Evolutionary conservation across 1,140 invertebrate species (phyloP), one percentile per base, ranked within the genome.

Genomic region (Drosophila fuyamai): DNA sequence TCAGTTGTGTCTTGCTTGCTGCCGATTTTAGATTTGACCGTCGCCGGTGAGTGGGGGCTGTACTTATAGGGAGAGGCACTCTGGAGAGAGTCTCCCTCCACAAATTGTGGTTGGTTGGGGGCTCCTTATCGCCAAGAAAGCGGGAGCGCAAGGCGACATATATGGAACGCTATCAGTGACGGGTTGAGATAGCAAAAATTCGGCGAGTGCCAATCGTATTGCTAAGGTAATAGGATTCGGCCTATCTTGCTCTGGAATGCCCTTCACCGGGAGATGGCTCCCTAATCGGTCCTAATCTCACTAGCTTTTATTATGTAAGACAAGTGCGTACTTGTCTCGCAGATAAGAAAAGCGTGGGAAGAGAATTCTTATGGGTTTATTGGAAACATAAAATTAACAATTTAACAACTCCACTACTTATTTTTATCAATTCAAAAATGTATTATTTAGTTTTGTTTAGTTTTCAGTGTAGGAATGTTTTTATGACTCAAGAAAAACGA

Each of bases 51-150:
- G 1, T 4, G 9, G 8, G 16, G 14, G 51, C 66, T 18, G 40
- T 78, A 89, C 65, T 89, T 89, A 89, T 89, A 84, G 77, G 50
- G 18, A 40, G 51, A 51, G 41, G 0, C 38, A 29, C 65, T 66
- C 65, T n/a, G 35, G 18, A 16, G 41, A 51, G 29, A 63, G 58
- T 12, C 9, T 10, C n/a, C 63, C 18, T 57, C 27, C 5, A 32
- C 14, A 36, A 53, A 7, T 36, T 36, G 50, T 53, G 14, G 14
- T 53, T 38, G 36, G 70, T 70, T 57, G 58, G 71, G 48, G 40
- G 18, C 38, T 41, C 23, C 47, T 76, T 76, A 76, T 76, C 73
- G 47, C 12, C 13, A 27, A 57, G 57, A 56, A 58, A 57, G 70
- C 50, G 59, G 14, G 32, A 38, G 53, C 29, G 68, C 5, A 43